Evolutionary conservation across 2,888 invertebrate species (phyloP).

Genomic region (Bursaphelenchus okinawaensis): DNA sequence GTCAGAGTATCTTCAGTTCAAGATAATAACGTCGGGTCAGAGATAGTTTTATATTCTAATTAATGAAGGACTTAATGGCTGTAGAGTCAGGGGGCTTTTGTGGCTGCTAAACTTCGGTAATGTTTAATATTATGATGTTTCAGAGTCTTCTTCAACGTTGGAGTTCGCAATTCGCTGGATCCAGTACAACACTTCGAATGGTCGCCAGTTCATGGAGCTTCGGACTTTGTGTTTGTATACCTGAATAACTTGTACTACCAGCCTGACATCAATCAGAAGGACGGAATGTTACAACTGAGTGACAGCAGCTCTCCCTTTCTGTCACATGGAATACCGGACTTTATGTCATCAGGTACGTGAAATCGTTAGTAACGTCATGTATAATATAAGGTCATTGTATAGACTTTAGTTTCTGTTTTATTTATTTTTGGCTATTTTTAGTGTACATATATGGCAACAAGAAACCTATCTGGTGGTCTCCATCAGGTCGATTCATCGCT

Average conservation of each 20-base stretch:
- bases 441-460: conserved; percentile 38
- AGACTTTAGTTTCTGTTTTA: conserved; percentile 26
- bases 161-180: background rate
- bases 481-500: conserved; percentile 35
- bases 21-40: background rate
- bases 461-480: conserved; percentile 44
- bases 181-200: background rate
- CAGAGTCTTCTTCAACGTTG: background rate
- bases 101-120: no score
- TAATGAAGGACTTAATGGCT: no score
- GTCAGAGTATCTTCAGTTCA: background rate
- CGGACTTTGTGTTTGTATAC: conserved; percentile 54
- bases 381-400: no score
- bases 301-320: conserved; percentile 41
- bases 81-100: no score
- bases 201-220: background rate
- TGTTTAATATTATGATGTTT: background rate
- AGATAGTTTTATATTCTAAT: no score
- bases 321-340: conserved; percentile 44
- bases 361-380: no score
- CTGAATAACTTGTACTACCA: conserved; percentile 79
- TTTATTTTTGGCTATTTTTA: conserved; percentile 22
- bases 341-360: conserved; percentile 69
- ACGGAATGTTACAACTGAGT: conserved; percentile 61
- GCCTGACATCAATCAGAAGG: conserved; percentile 68